Percentiles rank a stretch among this genome's conserved stretches.
Conservation (phyloP, 1,140 invertebrate genomes). For the Aphaenogaster floridana region DNA sequence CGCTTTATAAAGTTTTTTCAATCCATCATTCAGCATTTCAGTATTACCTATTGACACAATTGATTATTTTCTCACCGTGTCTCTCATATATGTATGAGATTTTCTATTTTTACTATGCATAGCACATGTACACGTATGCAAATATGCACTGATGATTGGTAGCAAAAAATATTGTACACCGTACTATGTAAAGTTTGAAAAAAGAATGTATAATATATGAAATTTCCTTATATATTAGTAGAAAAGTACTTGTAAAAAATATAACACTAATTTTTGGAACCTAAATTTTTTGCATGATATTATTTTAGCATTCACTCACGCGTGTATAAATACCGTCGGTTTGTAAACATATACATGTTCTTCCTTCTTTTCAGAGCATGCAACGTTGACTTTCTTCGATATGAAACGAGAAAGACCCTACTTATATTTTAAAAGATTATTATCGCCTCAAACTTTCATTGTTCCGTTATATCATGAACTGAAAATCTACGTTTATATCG, state of each 20-base stretch:
- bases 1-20: slow-evolving; percentile 47
- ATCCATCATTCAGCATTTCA: slow-evolving; percentile 37
- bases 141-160: slow-evolving; percentile 51
- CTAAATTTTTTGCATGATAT: slow-evolving; percentile 68
- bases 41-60: slow-evolving; percentile 53
- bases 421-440: slow-evolving; percentile 47
- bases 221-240: slow-evolving; percentile 5
- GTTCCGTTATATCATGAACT: slow-evolving; percentile 24
- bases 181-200: slow-evolving; percentile 30
- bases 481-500: background rate
- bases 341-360: slow-evolving; percentile 61
- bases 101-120: slow-evolving; percentile 58
- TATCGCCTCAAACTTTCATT: slow-evolving; percentile 48
- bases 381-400: slow-evolving; percentile 66
- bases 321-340: slow-evolving; percentile 62
- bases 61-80: slow-evolving; percentile 37
- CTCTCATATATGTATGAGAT: slow-evolving; percentile 45
- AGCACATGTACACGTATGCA: slow-evolving; percentile 49
- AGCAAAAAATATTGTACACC: slow-evolving; percentile 27
- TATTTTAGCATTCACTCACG: slow-evolving; percentile 49
- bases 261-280: slow-evolving; percentile 43
- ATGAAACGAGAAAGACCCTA: slow-evolving; percentile 36
- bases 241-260: slow-evolving; percentile 23
- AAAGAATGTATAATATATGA: slow-evolving; percentile 36
- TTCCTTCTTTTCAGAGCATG: slow-evolving; percentile 68